Evolutionary conservation across 2,113 vertebrate genomes (phyloP).

Genomic region (Megaleporinus macrocephalus): DNA sequence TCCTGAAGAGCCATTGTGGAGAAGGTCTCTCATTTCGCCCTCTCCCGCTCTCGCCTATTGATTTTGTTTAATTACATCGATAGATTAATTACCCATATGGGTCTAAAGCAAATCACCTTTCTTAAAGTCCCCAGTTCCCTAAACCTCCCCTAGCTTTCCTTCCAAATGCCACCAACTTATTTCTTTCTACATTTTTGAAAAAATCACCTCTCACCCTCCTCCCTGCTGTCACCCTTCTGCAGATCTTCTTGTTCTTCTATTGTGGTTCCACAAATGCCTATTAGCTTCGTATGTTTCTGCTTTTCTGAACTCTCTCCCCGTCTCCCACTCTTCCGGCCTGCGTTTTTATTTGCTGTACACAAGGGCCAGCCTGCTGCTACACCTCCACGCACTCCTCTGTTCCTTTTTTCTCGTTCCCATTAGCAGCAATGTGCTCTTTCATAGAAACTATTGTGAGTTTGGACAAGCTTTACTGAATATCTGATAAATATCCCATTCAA

Average conservation of each 20-base stretch:
- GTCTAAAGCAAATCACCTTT: constrained; percentile 31
- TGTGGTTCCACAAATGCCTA: background rate
- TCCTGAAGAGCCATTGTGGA: constrained; percentile 62
- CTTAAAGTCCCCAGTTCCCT: constrained; percentile 24
- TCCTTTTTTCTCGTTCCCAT: background rate
- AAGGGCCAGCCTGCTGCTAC: background rate
- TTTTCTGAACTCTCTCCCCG: background rate
- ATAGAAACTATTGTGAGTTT: background rate
- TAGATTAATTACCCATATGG: constrained; percentile 72
- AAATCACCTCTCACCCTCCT: constrained; percentile 56
- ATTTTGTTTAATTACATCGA: constrained; percentile 75
- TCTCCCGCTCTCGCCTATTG: constrained; percentile 66
- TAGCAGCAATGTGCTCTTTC: background rate
- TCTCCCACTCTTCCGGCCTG: background rate
- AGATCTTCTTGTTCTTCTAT: too few species aligned
- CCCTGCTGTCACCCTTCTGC: constrained; percentile 17
- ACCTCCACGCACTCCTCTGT: background rate
- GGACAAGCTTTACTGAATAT: background rate
- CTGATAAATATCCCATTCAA: too few species aligned
- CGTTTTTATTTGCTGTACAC: background rate
- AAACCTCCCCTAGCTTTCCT: constrained; percentile 44
- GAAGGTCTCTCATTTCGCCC: constrained; percentile 49
- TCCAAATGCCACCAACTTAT: background rate
- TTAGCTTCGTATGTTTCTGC: background rate
- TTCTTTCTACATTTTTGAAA: constrained; percentile 40